These are phyloP conservation scores for Netelia virgata DNA, from an alignment of 2,888 invertebrate species.

Conservation along the genomic window DNA sequence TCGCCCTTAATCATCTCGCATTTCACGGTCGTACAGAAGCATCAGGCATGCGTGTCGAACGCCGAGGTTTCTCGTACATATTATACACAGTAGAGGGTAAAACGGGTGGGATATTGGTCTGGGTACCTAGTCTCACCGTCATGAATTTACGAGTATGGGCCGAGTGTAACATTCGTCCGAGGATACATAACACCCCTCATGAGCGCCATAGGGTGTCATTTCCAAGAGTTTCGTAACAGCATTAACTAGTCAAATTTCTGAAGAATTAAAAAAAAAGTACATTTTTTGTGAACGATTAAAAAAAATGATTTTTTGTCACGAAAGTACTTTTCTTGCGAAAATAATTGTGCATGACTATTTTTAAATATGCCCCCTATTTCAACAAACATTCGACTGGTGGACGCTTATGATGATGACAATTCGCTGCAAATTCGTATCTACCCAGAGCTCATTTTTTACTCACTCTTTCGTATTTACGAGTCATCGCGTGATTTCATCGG, in stretches of 20 bases:
- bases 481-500: neutral
- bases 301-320: too few species aligned
- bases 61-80: conserved; percentile 46
- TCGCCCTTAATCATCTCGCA: conserved; percentile 67
- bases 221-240: too few species aligned
- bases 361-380: neutral
- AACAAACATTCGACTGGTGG: neutral
- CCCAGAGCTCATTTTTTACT: too few species aligned
- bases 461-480: neutral
- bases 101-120: conserved; percentile 40
- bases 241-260: too few species aligned
- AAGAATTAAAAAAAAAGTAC: too few species aligned
- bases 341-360: too few species aligned
- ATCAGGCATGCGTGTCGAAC: conserved; percentile 68
- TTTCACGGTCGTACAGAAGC: conserved; percentile 68
- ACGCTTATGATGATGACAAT: neutral
- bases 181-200: conserved; percentile 35
- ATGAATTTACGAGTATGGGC: conserved; percentile 63
- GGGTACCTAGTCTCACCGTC: conserved; percentile 55
- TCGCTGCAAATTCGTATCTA: neutral
- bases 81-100: conserved; percentile 23
- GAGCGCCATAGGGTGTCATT: neutral
- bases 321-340: neutral
- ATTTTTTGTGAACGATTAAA: too few species aligned
- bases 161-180: conserved; percentile 53